Percentiles rank a stretch among this genome's conserved stretches.
Conservation (phyloP, 2,888 invertebrate genomes). For the Biston betularia region DNA sequence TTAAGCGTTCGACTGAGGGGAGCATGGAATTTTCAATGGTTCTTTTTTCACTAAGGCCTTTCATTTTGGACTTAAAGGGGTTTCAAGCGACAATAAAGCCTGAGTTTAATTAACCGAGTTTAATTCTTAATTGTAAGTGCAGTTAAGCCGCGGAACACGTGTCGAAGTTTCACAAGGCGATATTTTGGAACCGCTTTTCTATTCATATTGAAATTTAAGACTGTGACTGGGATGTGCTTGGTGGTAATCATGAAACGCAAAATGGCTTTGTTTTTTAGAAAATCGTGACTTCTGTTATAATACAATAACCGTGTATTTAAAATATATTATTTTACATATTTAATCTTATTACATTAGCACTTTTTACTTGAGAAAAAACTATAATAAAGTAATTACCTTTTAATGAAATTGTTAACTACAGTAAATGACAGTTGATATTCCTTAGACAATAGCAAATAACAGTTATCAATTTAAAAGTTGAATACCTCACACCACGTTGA, state of each 20-base stretch:
- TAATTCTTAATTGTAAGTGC: slow-evolving; percentile 84
- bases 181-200: slow-evolving; percentile 58
- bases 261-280: slow-evolving; percentile 10
- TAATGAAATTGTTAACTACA: too few relatives aligned
- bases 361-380: neutral
- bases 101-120: slow-evolving; percentile 84
- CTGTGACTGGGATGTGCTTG: slow-evolving; percentile 26
- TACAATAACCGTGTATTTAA: neutral
- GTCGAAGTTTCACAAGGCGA: slow-evolving; percentile 73
- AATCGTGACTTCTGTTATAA: neutral
- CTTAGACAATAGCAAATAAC: slow-evolving; percentile 1
- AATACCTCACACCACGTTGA: slow-evolving; percentile 21
- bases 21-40: slow-evolving; percentile 68
- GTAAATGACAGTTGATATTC: neutral
- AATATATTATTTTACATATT: too few relatives aligned
- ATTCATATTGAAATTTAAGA: slow-evolving; percentile 73
- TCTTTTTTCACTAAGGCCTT: slow-evolving; percentile 71
- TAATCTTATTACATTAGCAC: too few relatives aligned
- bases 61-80: slow-evolving; percentile 80
- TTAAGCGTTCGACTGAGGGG: slow-evolving; percentile 54
- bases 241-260: slow-evolving; percentile 9
- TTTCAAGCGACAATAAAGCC: slow-evolving; percentile 77
- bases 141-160: slow-evolving; percentile 82
- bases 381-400: too few relatives aligned
- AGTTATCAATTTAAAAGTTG: slow-evolving; percentile 25